Evolutionary conservation across 2,797 vertebrate species (phyloP).

Genomic region (Rhinoraja longicauda): DNA sequence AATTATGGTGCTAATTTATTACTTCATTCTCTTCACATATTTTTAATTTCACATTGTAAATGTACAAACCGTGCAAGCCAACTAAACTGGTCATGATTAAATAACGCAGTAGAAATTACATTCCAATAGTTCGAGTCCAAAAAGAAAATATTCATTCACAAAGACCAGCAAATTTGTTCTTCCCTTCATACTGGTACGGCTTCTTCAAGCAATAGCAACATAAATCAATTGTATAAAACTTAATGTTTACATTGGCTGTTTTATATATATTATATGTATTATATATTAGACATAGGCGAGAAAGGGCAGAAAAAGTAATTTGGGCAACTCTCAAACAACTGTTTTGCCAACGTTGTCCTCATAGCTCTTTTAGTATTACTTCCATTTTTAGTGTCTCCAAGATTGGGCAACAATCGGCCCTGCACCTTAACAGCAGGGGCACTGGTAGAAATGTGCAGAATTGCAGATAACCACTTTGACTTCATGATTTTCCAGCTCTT

Average conservation of each 20-base stretch:
- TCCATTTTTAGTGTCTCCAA: background rate
- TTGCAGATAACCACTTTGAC: background rate
- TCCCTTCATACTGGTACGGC: background rate
- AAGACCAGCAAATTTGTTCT: background rate
- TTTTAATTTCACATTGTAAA: background rate
- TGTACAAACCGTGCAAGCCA: background rate
- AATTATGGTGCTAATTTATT: background rate
- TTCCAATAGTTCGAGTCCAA: background rate
- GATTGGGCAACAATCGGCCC: background rate
- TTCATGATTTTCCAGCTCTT: background rate
- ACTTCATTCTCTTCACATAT: background rate
- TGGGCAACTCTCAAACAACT: background rate
- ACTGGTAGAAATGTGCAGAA: background rate
- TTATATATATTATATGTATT: background rate
- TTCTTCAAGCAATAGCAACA: background rate
- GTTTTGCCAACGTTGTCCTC: background rate
- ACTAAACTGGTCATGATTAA: background rate
- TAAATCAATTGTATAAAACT: background rate
- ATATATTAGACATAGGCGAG: no score
- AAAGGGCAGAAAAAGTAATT: no score
- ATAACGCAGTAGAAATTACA: background rate
- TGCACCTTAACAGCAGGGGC: background rate
- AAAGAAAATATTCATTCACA: background rate
- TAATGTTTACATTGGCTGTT: background rate
- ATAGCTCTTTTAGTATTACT: background rate